Evolutionary conservation across 1,140 invertebrate species (phyloP).

Genomic region (Stratiolaelaps scimitus): DNA sequence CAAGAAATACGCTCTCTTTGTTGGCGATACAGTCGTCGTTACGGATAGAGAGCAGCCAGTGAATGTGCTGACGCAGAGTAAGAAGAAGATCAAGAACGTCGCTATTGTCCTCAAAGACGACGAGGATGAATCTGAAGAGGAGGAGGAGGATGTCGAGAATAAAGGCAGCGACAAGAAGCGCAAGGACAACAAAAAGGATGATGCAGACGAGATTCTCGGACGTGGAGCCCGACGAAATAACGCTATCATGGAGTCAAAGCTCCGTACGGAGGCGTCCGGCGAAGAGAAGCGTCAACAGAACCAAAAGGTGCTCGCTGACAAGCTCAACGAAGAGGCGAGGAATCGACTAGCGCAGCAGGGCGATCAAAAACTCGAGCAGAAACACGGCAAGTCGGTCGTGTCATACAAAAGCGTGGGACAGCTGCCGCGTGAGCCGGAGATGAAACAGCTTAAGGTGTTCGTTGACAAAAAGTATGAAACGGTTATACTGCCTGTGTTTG

Average conservation of each 20-base stretch:
- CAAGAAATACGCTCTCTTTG: constrained; percentile 83
- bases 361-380: constrained; percentile 59
- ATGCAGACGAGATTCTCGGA: constrained; percentile 52
- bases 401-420: constrained; percentile 86
- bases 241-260: constrained; percentile 84
- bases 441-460: constrained; percentile 84
- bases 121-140: constrained; percentile 58
- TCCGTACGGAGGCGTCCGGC: constrained; percentile 76
- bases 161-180: constrained; percentile 44
- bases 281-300: constrained; percentile 95
- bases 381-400: constrained; percentile 86
- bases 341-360: constrained; percentile 71
- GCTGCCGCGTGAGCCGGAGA: constrained; percentile 83
- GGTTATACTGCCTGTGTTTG: constrained; percentile 89
- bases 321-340: constrained; percentile 80
- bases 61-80: constrained; percentile 73
- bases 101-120: constrained; percentile 79
- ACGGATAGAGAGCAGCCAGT: constrained; percentile 74
- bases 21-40: constrained; percentile 91
- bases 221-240: constrained; percentile 63
- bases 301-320: constrained; percentile 82
- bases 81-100: constrained; percentile 84
- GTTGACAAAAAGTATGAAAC: constrained; percentile 97
- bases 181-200: constrained; percentile 48
- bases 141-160: constrained; percentile 56